Percentiles rank a stretch among this genome's conserved stretches.
Conservation (phyloP, 1,140 invertebrate genomes). For the Hylyphantes graminicola region DNA sequence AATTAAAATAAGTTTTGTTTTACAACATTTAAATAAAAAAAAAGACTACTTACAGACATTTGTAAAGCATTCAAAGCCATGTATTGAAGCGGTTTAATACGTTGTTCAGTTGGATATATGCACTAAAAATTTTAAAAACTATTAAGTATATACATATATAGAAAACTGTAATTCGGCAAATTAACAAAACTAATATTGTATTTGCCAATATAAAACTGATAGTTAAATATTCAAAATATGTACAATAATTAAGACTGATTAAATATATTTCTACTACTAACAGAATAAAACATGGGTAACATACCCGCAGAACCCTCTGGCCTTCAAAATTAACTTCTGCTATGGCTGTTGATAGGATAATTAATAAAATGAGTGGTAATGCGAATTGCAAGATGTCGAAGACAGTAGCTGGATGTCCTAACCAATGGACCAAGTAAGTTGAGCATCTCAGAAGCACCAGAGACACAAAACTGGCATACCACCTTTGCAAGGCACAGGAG, state of each 20-base stretch:
- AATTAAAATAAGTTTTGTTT: no score
- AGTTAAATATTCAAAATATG: no score
- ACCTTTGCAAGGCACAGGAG: constrained; percentile 67
- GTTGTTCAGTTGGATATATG: constrained; percentile 83
- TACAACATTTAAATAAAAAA: neutral
- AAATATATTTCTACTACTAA: no score
- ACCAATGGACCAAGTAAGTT: constrained; percentile 66
- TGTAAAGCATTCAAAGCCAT: constrained; percentile 47
- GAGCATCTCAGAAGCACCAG: constrained; percentile 66
- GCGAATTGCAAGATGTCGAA: constrained; percentile 66
- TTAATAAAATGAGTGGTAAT: constrained; percentile 66
- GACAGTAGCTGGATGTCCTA: constrained; percentile 64
- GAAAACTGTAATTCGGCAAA: no score
- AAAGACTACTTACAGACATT: constrained; percentile 52
- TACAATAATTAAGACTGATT: no score
- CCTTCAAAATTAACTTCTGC: constrained; percentile 68
- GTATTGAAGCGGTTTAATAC: constrained; percentile 44
- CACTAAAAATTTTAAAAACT: constrained; percentile 70
- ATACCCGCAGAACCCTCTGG: constrained; percentile 39
- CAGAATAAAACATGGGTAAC: neutral
- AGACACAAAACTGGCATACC: constrained; percentile 67
- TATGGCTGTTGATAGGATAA: constrained; percentile 66
- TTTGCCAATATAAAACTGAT: no score
- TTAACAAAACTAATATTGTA: no score
- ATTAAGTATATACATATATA: neutral